These are phyloP conservation scores for Caenorhabditis uteleia DNA, from an alignment of 2,888 invertebrate species.

Conservation along the genomic window DNA sequence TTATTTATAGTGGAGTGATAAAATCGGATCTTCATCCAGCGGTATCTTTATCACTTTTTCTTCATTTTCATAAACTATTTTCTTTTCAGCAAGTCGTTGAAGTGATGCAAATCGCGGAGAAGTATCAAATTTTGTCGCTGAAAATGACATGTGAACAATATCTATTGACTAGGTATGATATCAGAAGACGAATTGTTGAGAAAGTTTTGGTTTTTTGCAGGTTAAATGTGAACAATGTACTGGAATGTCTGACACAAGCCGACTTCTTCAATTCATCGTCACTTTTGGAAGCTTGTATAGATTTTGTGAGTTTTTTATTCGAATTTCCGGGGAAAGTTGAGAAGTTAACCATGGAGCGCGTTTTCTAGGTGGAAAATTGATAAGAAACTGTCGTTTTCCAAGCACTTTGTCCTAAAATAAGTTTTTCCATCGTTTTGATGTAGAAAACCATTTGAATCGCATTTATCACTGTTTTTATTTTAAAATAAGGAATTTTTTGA, in stretches of 20 bases:
- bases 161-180: slow-evolving; percentile 34
- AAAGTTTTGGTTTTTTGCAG: slow-evolving; percentile 31
- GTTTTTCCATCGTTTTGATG: too few species aligned
- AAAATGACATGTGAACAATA: slow-evolving; percentile 64
- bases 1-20: slow-evolving; percentile 52
- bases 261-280: slow-evolving; percentile 59
- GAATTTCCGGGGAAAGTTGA: too few species aligned
- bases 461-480: too few species aligned
- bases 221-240: slow-evolving; percentile 53
- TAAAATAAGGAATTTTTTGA: too few species aligned
- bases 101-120: slow-evolving; percentile 68
- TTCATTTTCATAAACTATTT: neutral
- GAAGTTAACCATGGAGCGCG: too few species aligned
- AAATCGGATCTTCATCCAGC: slow-evolving; percentile 31
- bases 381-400: too few species aligned
- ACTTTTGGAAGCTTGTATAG: slow-evolving; percentile 60
- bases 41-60: slow-evolving; percentile 2
- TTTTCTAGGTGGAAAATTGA: too few species aligned
- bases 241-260: slow-evolving; percentile 60
- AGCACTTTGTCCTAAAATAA: too few species aligned
- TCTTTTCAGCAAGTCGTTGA: slow-evolving; percentile 38
- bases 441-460: too few species aligned
- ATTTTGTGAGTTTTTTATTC: slow-evolving; percentile 39
- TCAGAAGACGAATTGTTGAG: neutral
- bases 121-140: slow-evolving; percentile 65